Evolutionary conservation across 2,888 invertebrate species (phyloP).

Genomic region (Leptopilina drosophilae): DNA sequence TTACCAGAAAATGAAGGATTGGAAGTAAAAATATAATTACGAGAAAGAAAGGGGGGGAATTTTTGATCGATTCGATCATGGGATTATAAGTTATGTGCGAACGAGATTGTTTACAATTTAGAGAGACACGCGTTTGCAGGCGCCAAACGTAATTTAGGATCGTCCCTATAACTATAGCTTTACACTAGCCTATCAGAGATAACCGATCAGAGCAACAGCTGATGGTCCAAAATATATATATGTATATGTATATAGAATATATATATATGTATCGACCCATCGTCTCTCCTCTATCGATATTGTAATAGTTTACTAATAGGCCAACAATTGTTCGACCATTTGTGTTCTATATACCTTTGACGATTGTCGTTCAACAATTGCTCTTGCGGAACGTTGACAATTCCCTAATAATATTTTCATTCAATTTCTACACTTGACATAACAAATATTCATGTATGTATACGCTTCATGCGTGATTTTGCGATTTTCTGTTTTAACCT

Average conservation of each 20-base stretch:
- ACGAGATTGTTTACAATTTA: slow-evolving; percentile 48
- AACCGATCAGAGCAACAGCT: slow-evolving; percentile 64
- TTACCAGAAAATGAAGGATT: no score
- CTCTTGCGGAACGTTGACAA: slow-evolving; percentile 12
- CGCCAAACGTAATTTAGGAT: slow-evolving; percentile 44
- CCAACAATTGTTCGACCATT: slow-evolving; percentile 63
- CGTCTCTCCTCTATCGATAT: slow-evolving; percentile 61
- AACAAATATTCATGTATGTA: neutral
- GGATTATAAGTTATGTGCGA: slow-evolving; percentile 38
- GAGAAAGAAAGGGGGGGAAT: neutral
- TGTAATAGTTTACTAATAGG: slow-evolving; percentile 71
- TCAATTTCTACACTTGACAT: neutral
- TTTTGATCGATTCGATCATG: neutral
- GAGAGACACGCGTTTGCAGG: slow-evolving; percentile 48
- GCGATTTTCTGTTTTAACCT: no score
- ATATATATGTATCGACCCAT: slow-evolving; percentile 68
- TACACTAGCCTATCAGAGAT: slow-evolving; percentile 57
- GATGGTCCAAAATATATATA: slow-evolving; percentile 56
- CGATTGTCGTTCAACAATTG: slow-evolving; percentile 50
- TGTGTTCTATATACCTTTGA: slow-evolving; percentile 19
- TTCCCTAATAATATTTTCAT: slow-evolving; percentile 26
- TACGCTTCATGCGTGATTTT: neutral
- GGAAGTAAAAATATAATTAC: neutral
- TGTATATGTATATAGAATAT: slow-evolving; percentile 8
- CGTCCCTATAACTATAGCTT: slow-evolving; percentile 26